Evolutionary conservation across 2,888 invertebrate genomes (phyloP).

Genomic region (Hemicrepidius hirtus): DNA sequence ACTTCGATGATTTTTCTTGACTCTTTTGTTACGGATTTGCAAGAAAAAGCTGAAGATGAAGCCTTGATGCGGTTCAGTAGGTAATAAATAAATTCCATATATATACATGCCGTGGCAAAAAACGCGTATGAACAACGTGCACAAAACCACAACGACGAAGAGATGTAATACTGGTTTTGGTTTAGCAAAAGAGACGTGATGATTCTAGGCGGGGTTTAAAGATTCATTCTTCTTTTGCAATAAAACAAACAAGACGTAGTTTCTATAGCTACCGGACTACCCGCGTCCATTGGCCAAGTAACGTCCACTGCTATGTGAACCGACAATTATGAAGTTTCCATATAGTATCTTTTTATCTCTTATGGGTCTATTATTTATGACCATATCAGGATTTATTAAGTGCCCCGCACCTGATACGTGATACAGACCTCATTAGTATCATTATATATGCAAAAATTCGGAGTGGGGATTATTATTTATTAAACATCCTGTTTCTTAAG

Average conservation of each 20-base stretch:
- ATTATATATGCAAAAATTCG: not conserved
- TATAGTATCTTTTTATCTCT: slow-evolving; percentile 18
- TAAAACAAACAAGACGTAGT: slow-evolving; percentile 69
- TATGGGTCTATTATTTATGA: slow-evolving; percentile 23
- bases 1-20: too few species aligned
- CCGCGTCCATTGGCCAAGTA: slow-evolving; percentile 70
- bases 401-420: slow-evolving; percentile 1
- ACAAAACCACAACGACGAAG: slow-evolving; percentile 59
- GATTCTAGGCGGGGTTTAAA: slow-evolving; percentile 70
- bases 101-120: slow-evolving; percentile 34
- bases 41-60: slow-evolving; percentile 20
- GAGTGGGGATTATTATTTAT: not conserved
- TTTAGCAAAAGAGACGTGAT: slow-evolving; percentile 68
- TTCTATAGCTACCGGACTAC: slow-evolving; percentile 73
- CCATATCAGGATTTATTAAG: slow-evolving; percentile 28
- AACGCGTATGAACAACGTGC: slow-evolving; percentile 33
- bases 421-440: slow-evolving; percentile 20
- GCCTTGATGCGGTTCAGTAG: slow-evolving; percentile 32
- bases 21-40: not conserved
- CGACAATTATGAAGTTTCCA: slow-evolving; percentile 40
- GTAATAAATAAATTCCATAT: slow-evolving; percentile 45
- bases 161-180: slow-evolving; percentile 60
- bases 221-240: slow-evolving; percentile 71
- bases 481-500: not conserved
- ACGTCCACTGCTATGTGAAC: slow-evolving; percentile 32